Percentiles rank a stretch among this genome's conserved stretches.
Evolutionary conservation across 2,888 invertebrate species (phyloP).

Genomic region (Euzetes globulus): DNA sequence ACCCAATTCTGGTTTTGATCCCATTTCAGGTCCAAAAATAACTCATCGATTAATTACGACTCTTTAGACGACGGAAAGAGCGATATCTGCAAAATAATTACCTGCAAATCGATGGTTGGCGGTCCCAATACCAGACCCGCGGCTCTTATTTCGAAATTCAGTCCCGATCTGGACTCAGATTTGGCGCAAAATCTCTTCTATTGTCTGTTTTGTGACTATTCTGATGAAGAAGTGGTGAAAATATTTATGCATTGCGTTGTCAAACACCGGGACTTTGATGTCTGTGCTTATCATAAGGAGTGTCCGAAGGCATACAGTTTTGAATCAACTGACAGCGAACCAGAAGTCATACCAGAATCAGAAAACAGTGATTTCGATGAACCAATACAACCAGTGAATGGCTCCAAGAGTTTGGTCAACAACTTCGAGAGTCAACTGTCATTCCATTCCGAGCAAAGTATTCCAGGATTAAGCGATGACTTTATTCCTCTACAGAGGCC

Average conservation of each 20-base stretch:
- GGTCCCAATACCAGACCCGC: background rate
- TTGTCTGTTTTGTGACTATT: background rate
- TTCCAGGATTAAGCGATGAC: background rate
- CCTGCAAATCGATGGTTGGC: background rate
- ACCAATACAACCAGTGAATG: background rate
- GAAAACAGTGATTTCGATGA: background rate
- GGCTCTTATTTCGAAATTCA: background rate
- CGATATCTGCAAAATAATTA: conserved; percentile 10
- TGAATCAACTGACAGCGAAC: background rate
- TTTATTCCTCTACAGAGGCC: background rate
- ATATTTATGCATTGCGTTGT: background rate
- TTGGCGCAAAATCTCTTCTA: background rate
- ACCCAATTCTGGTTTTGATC: background rate
- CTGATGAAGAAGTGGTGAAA: background rate
- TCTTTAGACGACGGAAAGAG: background rate
- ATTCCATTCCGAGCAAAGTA: background rate
- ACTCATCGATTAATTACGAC: background rate
- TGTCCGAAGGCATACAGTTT: background rate
- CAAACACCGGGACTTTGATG: background rate
- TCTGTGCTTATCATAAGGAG: background rate
- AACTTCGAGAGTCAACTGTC: background rate
- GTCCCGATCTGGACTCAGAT: background rate
- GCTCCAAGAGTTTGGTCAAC: background rate
- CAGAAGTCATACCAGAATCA: background rate
- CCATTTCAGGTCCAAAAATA: background rate